Conservation (phyloP, 2,113 vertebrate species). For the Myrmophylax atrothorax region DNA sequence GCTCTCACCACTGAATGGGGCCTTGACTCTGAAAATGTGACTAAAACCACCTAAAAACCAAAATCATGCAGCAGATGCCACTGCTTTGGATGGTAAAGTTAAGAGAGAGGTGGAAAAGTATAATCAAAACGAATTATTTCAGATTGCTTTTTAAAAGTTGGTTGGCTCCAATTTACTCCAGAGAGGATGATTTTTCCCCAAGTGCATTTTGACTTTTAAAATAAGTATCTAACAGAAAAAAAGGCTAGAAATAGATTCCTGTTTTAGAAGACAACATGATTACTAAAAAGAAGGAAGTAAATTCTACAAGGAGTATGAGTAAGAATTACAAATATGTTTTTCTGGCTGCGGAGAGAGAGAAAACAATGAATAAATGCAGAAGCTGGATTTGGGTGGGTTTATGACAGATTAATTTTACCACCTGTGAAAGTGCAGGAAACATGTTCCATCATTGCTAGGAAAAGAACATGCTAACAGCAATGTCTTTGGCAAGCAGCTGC, state of each 20-base stretch:
- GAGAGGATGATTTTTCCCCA: neutral
- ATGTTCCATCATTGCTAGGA: neutral
- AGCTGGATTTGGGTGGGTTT: neutral
- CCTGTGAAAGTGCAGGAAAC: neutral
- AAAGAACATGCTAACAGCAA: neutral
- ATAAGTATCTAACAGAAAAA: neutral
- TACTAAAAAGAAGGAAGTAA: neutral
- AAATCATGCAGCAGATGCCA: neutral
- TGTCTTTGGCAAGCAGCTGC: neutral
- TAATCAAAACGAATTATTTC: neutral
- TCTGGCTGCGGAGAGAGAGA: neutral
- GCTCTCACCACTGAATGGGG: neutral
- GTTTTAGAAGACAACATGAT: neutral
- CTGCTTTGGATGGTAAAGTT: neutral
- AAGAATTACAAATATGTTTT: neutral
- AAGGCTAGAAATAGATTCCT: neutral
- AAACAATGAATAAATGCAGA: conserved; percentile 17
- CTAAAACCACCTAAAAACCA: neutral
- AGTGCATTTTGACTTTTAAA: neutral
- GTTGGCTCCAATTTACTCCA: neutral
- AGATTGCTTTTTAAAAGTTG: neutral
- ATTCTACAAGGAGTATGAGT: neutral
- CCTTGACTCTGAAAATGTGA: neutral
- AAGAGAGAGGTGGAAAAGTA: neutral
- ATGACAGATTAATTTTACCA: neutral